Evolutionary conservation across 2,113 vertebrate species (phyloP).

Genomic region (Castor canadensis): DNA sequence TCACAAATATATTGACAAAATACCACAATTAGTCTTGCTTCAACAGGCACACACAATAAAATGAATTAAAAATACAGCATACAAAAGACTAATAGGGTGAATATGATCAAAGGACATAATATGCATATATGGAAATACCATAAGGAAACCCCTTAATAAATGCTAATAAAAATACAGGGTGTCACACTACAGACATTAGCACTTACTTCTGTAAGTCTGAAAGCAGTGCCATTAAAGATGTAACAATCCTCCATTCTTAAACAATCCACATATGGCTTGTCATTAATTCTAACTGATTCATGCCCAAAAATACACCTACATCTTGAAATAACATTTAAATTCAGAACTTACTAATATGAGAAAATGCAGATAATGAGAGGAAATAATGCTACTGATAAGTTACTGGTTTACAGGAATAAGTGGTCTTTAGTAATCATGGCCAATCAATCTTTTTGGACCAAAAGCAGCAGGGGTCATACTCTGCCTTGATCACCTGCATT

Average conservation of each 20-base stretch:
- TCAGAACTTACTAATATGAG: slow-evolving; percentile 19
- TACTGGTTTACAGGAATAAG: slow-evolving; percentile 83
- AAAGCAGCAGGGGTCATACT: slow-evolving; percentile 84
- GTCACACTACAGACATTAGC: slow-evolving; percentile 64
- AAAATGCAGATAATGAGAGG: background rate
- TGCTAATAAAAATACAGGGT: too few species aligned
- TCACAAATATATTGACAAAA: slow-evolving; percentile 89
- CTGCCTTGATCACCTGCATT: slow-evolving; percentile 74
- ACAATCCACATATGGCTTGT: slow-evolving; percentile 65
- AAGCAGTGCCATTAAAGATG: slow-evolving; percentile 67
- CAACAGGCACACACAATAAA: slow-evolving; percentile 88
- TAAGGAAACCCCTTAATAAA: too few species aligned
- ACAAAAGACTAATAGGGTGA: too few species aligned
- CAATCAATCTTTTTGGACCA: slow-evolving; percentile 81
- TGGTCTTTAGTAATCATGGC: slow-evolving; percentile 82
- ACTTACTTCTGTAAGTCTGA: slow-evolving; percentile 75
- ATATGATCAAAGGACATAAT: too few species aligned
- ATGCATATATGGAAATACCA: too few species aligned
- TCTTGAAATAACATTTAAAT: slow-evolving; percentile 59
- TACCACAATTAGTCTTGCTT: slow-evolving; percentile 92
- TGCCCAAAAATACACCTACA: background rate
- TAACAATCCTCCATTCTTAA: slow-evolving; percentile 66
- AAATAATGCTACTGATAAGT: slow-evolving; percentile 79
- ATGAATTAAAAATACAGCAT: slow-evolving; percentile 85
- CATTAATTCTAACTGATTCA: slow-evolving; percentile 75